Percentiles rank a stretch among this genome's conserved stretches.
phyloP scores from a whole-genome alignment of 1,140 invertebrate species.

The Centruroides vittatus region DNA sequence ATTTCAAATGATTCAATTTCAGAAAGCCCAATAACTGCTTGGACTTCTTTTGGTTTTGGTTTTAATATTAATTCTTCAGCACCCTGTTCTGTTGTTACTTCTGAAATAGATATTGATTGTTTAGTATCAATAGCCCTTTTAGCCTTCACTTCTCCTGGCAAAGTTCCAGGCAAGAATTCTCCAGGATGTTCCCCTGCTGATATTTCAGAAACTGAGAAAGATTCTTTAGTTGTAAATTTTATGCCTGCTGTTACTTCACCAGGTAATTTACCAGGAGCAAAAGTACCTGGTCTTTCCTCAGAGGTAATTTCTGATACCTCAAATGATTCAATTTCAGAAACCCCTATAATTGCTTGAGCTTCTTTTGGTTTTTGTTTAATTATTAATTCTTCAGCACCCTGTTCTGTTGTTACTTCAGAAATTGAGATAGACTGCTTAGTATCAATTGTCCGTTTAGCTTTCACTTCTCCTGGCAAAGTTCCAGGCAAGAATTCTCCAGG shows the following conservation, averaged over 20 bases:
- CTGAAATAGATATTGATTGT: constrained; percentile 8
- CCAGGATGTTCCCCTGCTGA: background rate
- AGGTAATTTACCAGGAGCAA: constrained; percentile 8
- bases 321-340: constrained; percentile 5
- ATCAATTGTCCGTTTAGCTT: constrained; percentile 5
- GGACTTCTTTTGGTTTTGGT: constrained; percentile 5
- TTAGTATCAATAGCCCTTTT: background rate
- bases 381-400: constrained; percentile 5
- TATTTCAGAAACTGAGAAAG: constrained; percentile 5
- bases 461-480: constrained; percentile 4
- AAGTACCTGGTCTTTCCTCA: constrained; percentile 5
- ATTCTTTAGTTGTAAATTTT: constrained; percentile 8
- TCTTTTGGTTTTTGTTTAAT: constrained; percentile 5
- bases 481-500: constrained; percentile 53
- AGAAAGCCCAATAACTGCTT: constrained; percentile 11
- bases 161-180: background rate
- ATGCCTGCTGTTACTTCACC: constrained; percentile 9
- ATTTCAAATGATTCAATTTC: constrained; percentile 11
- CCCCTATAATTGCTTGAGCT: constrained; percentile 2
- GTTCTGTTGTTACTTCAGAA: constrained; percentile 9
- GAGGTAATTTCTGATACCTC: constrained; percentile 7
- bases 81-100: constrained; percentile 4
- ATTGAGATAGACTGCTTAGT: constrained; percentile 11
- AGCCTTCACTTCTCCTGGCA: constrained; percentile 5
- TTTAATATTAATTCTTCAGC: constrained; percentile 9